These are phyloP conservation scores for Plebejus melissa DNA, from an alignment of 2,888 invertebrate genomes.

Conservation along the genomic window DNA sequence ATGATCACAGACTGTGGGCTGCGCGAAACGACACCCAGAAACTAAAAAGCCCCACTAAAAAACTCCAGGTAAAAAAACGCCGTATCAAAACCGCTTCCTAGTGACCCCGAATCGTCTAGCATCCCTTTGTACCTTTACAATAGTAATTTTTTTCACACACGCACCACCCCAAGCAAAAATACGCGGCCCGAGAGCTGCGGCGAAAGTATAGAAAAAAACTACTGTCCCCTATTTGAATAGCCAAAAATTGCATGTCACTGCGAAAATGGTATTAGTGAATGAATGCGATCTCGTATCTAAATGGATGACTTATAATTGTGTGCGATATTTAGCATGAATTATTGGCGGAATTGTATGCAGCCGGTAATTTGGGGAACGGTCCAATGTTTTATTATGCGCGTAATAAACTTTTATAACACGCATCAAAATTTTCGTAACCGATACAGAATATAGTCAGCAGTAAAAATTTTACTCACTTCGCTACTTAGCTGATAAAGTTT, in stretches of 20 bases:
- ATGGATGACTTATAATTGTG: slow-evolving; percentile 77
- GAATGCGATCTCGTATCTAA: slow-evolving; percentile 74
- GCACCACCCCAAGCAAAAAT: slow-evolving; percentile 76
- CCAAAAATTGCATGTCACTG: slow-evolving; percentile 78
- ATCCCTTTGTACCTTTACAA: slow-evolving; percentile 77
- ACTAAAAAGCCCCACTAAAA: slow-evolving; percentile 65
- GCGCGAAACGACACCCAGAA: slow-evolving; percentile 63
- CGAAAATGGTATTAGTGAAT: slow-evolving; percentile 74
- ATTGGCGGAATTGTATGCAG: slow-evolving; percentile 62
- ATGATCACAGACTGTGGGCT: slow-evolving; percentile 78
- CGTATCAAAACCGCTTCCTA: slow-evolving; percentile 79
- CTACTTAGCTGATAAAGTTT: not conserved
- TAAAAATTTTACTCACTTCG: not conserved
- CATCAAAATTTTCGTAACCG: slow-evolving; percentile 15
- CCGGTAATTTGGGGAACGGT: slow-evolving; percentile 25
- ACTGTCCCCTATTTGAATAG: slow-evolving; percentile 76
- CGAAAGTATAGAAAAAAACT: slow-evolving; percentile 66
- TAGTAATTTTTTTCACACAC: slow-evolving; percentile 78
- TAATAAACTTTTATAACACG: not conserved
- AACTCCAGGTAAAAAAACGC: slow-evolving; percentile 74
- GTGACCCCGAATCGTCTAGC: slow-evolving; percentile 78
- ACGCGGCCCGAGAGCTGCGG: slow-evolving; percentile 52
- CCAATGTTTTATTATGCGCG: slow-evolving; percentile 19
- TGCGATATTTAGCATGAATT: slow-evolving; percentile 76
- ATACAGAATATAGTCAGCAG: not conserved